Evolutionary conservation across 92 coral and sea anemone species (phyloP).

Genomic region (Zoanthus solanderi): DNA sequence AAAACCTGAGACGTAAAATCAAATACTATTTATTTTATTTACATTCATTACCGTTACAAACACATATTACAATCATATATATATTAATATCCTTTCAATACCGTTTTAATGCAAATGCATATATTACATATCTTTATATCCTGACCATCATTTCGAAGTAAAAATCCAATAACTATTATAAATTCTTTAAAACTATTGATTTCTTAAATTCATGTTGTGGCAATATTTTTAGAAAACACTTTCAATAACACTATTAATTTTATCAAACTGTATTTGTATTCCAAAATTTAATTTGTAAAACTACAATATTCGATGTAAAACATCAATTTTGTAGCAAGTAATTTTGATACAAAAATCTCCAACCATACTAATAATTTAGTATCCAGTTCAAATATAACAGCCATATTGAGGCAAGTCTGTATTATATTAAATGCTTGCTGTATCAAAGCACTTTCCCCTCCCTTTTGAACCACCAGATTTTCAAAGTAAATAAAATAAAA

Average conservation of each 20-base stretch:
- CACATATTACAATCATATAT: neutral
- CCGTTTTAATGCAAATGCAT: neutral
- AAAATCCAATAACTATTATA: neutral
- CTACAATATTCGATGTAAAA: too few relatives aligned
- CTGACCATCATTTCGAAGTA: neutral
- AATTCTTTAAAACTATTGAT: conserved; percentile 5
- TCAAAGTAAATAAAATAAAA: neutral
- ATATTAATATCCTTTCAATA: conserved; percentile 22
- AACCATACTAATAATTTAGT: neutral
- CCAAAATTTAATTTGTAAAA: neutral
- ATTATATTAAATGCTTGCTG: neutral
- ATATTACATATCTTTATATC: conserved; percentile 4
- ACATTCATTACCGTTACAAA: conserved; percentile 2
- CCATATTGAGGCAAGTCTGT: neutral
- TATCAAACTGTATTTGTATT: neutral
- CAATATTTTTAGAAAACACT: neutral
- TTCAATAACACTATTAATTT: neutral
- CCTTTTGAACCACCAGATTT: neutral
- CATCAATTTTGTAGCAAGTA: neutral
- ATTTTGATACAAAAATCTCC: neutral
- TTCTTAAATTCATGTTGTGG: neutral
- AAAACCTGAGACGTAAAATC: neutral
- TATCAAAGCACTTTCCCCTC: neutral
- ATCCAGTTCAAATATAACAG: neutral
- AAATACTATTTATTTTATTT: conserved; percentile 30